phyloP scores from a whole-genome alignment of 2,888 invertebrate species.

The Noctua pronuba region DNA sequence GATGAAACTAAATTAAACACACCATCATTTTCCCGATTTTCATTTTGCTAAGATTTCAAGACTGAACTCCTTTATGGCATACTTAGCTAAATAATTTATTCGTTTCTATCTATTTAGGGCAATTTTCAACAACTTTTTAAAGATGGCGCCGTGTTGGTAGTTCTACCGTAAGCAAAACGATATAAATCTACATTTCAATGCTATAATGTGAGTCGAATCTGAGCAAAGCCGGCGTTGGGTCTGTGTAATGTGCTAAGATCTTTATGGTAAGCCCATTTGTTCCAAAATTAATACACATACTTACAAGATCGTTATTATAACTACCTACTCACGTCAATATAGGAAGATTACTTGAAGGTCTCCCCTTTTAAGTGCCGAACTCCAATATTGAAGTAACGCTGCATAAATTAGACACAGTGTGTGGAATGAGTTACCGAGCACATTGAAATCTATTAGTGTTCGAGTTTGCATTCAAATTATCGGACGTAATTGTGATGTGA shows the following conservation, averaged over 20 bases:
- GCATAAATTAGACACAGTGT: slow-evolving; percentile 57
- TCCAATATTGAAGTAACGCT: slow-evolving; percentile 57
- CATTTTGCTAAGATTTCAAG: neutral
- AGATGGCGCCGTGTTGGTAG: no score
- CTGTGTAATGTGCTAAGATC: neutral
- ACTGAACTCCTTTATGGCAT: neutral
- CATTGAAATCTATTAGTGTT: slow-evolving; percentile 26
- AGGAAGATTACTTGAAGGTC: slow-evolving; percentile 49
- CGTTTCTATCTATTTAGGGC: neutral
- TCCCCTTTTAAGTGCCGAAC: slow-evolving; percentile 23
- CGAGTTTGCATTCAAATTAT: slow-evolving; percentile 41
- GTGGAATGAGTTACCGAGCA: slow-evolving; percentile 37
- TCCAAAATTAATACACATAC: neutral
- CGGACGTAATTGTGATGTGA: neutral
- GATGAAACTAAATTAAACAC: neutral
- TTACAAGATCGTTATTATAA: neutral
- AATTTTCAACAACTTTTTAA: neutral
- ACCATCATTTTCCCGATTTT: neutral
- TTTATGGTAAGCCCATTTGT: neutral
- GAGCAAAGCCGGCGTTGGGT: neutral
- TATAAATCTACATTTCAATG: neutral
- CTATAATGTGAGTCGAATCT: neutral
- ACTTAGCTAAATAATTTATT: neutral
- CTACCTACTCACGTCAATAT: slow-evolving; percentile 6
- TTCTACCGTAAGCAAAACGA: no score